A percentile compares a stretch with the other conserved stretches of the same genome.
These are phyloP conservation scores for Leuctra nigra DNA, from an alignment of 2,888 invertebrate genomes.

Conservation along the genomic window DNA sequence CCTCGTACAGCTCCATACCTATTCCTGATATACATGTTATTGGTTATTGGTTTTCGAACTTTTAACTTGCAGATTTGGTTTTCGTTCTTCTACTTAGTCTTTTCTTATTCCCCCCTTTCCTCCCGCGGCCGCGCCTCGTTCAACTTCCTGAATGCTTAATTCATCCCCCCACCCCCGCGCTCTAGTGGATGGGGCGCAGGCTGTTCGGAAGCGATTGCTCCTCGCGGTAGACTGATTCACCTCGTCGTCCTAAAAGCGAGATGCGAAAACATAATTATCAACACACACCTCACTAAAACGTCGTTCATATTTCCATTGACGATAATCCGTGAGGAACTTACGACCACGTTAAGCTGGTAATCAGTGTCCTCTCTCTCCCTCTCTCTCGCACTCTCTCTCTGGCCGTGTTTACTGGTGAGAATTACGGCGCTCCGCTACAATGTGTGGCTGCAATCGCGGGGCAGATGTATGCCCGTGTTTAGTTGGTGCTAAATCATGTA, in stretches of 20 bases:
- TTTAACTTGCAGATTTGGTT: conserved; percentile 18
- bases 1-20: conserved; percentile 4
- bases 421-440: no score
- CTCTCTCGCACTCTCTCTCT: no score
- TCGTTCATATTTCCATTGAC: conserved; percentile 16
- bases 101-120: neutral
- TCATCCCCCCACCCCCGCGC: neutral
- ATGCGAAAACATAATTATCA: conserved; percentile 4
- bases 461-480: no score
- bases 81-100: conserved; percentile 13
- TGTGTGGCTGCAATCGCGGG: no score
- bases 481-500: no score
- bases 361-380: no score
- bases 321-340: conserved; percentile 15
- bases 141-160: conserved; percentile 11
- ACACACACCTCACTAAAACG: conserved; percentile 1
- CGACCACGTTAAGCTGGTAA: no score
- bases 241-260: neutral
- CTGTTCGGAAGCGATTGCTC: no score
- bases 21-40: conserved; percentile 22
- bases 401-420: no score
- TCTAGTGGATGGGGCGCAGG: no score
- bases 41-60: conserved; percentile 22
- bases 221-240: conserved; percentile 2
- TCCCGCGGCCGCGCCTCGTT: neutral